Base-by-base conservation (phyloP, 2,797 vertebrate genomes). In the Rhincodon typus region DNA sequence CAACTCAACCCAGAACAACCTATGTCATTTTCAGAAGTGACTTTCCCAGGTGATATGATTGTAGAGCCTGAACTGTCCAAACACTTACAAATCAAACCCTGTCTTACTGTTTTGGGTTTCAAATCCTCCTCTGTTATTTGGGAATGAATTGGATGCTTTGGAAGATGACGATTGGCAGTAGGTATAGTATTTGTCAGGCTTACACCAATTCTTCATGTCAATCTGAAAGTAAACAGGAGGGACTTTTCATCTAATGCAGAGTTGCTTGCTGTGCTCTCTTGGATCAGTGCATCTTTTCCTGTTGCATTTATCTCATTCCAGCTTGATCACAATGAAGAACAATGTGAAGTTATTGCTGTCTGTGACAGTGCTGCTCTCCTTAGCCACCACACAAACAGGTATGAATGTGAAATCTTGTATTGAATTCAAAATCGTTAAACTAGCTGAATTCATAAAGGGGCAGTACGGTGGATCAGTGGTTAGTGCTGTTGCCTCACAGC, bases 241-340 rank as follows among this genome's bases (percentile, higher is more conserved):
- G n/a, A 0, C 62, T n/a, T 38, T 21, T 46, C 6, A 84, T 19
- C 62, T 0, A n/a, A 19, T 1, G 2, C 34, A 66, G 30, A 6
- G 50, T 34, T 23, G 88, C 25, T 10, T 57, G 4, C 13, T n/a
- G 4, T 5, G 5, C 30, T n/a, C 15, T 5, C 62, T 66, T 23
- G 62, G 10, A 3, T 38, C 38, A 13, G 23, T 42, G 38, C 21
- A 42, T 67, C 62, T 38, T 96, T 96, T 96, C 96, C 95, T 97
- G 96, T 62, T 74, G 86, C 5, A 21, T 79, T 53, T 95, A 30
- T 79, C n/a, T 79, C 25, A 13, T 95, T 82, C 5, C 67, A 72
- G 86, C 93, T 67, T 91, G 96, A 96, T 82, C 82, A 42, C 95
- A 96, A 98, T 98, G 97, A 97, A 62, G 74, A 96, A 97, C 96